Conservation (phyloP, 2,113 vertebrate species). For the Theristicus caerulescens region DNA sequence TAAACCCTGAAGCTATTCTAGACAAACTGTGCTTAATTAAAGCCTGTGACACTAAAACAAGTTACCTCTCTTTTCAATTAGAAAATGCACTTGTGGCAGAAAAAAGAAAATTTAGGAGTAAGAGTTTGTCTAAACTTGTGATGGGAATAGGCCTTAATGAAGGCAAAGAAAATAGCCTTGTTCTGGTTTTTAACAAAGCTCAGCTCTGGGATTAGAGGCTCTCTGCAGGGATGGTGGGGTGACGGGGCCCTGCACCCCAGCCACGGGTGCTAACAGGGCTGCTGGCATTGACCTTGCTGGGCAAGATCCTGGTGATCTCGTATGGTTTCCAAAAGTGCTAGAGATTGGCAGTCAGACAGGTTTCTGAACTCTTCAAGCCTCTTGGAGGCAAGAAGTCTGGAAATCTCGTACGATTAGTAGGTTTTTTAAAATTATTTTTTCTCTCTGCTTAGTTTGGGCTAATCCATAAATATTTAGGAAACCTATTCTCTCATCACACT, state of each 20-base stretch:
- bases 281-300: accelerated
- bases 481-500: background rate
- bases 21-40: slow-evolving; percentile 52
- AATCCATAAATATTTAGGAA: background rate
- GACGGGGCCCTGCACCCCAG: accelerated
- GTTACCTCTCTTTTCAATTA: slow-evolving; percentile 29
- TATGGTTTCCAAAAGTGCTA: background rate
- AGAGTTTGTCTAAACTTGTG: background rate
- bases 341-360: background rate
- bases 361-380: background rate
- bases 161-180: background rate
- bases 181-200: background rate
- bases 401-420: background rate
- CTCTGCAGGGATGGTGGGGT: background rate
- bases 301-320: background rate
- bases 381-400: background rate
- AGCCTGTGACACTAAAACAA: slow-evolving; percentile 16
- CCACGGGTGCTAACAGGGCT: accelerated
- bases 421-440: background rate
- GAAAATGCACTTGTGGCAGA: background rate
- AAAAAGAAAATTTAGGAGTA: background rate
- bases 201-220: background rate
- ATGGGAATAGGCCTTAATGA: background rate
- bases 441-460: background rate
- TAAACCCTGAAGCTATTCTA: slow-evolving; percentile 25